Evolutionary conservation across 2,113 vertebrate genomes (phyloP).

Genomic region (Bubo blakistoni): DNA sequence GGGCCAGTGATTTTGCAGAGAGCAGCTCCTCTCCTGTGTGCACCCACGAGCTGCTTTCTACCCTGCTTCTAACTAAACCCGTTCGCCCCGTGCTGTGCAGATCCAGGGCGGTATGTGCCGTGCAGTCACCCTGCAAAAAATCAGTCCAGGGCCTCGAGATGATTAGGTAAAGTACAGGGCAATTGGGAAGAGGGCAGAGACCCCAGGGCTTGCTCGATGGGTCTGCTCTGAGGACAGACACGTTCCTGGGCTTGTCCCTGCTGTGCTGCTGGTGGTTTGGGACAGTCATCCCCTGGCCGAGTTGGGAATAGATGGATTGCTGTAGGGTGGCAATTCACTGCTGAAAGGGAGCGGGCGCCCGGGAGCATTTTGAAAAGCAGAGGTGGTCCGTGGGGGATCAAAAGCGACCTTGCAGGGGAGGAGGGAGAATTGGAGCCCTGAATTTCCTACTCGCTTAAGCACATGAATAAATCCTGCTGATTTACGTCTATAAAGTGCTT

Average conservation of each 20-base stretch:
- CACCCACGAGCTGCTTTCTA: background rate
- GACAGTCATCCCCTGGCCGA: rapidly evolving
- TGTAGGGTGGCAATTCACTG: background rate
- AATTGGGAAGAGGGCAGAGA: background rate
- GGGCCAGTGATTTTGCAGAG: background rate
- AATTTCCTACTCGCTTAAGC: background rate
- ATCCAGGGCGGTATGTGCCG: background rate
- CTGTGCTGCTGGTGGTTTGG: too few relatives aligned
- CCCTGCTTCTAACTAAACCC: background rate
- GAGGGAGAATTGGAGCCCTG: background rate
- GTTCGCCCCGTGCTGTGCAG: background rate
- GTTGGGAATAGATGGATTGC: background rate
- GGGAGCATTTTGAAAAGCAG: background rate
- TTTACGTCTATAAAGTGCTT: background rate
- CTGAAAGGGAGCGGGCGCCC: rapidly evolving
- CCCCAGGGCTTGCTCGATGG: rapidly evolving
- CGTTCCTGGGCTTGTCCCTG: background rate
- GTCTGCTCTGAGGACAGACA: background rate
- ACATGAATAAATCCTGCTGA: background rate
- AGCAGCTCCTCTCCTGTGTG: background rate
- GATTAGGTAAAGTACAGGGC: background rate
- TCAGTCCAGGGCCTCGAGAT: rapidly evolving
- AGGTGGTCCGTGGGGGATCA: rapidly evolving
- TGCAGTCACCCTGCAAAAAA: background rate
- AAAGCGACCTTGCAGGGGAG: background rate